These are phyloP conservation scores for Tipula confusa DNA, from an alignment of 2,888 invertebrate genomes.

Conservation along the genomic window DNA sequence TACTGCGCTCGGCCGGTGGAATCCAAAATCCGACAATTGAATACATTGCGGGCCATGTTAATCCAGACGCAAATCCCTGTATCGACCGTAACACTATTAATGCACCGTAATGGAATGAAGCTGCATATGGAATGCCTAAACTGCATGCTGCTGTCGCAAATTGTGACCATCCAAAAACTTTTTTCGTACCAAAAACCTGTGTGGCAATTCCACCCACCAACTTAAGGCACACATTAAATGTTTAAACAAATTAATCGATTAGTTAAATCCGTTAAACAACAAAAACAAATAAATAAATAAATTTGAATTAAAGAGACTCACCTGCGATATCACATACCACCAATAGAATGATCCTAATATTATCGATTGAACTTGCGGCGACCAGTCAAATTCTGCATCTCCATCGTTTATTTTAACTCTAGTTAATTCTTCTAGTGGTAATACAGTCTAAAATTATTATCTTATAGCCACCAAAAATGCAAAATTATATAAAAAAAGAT, in stretches of 20 bases:
- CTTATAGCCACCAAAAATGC: conserved; percentile 21
- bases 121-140: conserved; percentile 60
- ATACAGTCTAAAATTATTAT: conserved; percentile 30
- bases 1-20: conserved; percentile 63
- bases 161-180: conserved; percentile 66
- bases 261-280: no score
- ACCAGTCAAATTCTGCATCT: conserved; percentile 57
- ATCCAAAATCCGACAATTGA: conserved; percentile 70
- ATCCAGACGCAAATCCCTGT: conserved; percentile 66
- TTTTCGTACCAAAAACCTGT: conserved; percentile 65
- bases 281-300: not conserved
- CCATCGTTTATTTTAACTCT: conserved; percentile 32
- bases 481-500: not conserved
- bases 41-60: conserved; percentile 74
- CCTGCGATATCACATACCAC: conserved; percentile 68
- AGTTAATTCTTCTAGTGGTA: conserved; percentile 27
- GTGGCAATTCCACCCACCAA: conserved; percentile 65
- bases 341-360: conserved; percentile 67
- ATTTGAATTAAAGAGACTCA: conserved; percentile 37
- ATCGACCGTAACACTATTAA: conserved; percentile 61
- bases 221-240: conserved; percentile 34
- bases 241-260: not conserved
- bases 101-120: conserved; percentile 57
- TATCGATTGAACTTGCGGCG: conserved; percentile 58
- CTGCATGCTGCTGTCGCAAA: conserved; percentile 64